Base-by-base conservation (phyloP, 2,888 invertebrate genomes). In the Zeuzera pyrina region DNA sequence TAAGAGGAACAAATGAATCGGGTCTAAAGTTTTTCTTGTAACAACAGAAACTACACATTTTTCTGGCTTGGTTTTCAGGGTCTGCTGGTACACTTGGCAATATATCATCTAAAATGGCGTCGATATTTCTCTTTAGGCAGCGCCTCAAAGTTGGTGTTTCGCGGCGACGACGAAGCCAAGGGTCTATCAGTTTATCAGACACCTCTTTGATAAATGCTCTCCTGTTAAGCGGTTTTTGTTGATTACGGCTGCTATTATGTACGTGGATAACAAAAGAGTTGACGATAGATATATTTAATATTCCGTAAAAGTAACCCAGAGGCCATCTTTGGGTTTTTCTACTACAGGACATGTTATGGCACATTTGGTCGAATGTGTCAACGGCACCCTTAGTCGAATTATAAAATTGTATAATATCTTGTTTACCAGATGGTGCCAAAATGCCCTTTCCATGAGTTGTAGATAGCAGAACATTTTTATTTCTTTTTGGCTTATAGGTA, bases 281-380 rank as follows among this genome's bases (percentile, higher is more conserved):
- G 27, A 40, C 24, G 10, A 33, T 38, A 6, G 34, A 12, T 28
- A 42, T 36, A 25, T 45, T 42, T 15, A 43, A 15, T 15, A 43
- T 43, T 15, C 38, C 36, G 30, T 40, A 47, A 23, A 47, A 47
- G n/a, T n/a, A n/a, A n/a, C n/a, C n/a, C n/a, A n/a, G n/a, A 12
- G 39, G 38, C 40, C 40, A 45, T 34, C 42, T 35, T 31, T 38
- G 31, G 12, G 41, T 42, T 23, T 40, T 37, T 24, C 45, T 34
- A 26, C 30, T 37, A 14, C 39, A 38, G 11, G 41, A 40, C 38
- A 41, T 41, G 29, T 21, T 33, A 16, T 31, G 26, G 27, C 41
- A 43, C 41, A 43, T 43, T 34, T 43, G 38, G 15, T 45, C 40
- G 12, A 44, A 35, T 2, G 38, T 41, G 31, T 45, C 41, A n/a